Evolutionary conservation across 2,797 vertebrate genomes (phyloP).

Genomic region (Enteromius thamalakanensis): DNA sequence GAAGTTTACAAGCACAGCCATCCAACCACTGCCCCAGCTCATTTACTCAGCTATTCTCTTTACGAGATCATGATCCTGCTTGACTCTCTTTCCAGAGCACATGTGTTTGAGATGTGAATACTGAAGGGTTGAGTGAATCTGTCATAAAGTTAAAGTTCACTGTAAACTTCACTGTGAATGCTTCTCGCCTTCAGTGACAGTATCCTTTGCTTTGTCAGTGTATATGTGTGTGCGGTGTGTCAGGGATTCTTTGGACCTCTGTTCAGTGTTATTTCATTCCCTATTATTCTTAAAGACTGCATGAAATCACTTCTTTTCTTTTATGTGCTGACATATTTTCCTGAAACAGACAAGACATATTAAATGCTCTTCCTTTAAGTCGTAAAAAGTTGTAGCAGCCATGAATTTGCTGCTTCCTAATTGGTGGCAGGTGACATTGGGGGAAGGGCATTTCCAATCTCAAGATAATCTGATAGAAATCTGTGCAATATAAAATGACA

Average conservation of each 20-base stretch:
- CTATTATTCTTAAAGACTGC: not conserved
- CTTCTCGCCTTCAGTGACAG: not conserved
- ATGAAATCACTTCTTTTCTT: not conserved
- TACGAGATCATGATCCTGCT: not conserved
- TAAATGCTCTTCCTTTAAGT: not conserved
- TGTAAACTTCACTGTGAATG: not conserved
- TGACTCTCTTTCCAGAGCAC: not conserved
- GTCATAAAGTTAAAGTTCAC: conserved; percentile 39
- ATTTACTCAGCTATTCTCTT: conserved; percentile 29
- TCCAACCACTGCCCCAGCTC: not conserved
- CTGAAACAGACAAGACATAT: not conserved
- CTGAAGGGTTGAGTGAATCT: conserved; percentile 10
- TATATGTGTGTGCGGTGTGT: conserved; percentile 15
- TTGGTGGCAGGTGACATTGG: not conserved
- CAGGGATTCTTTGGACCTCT: conserved; percentile 31
- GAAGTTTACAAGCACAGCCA: conserved; percentile 41
- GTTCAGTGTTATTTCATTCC: conserved; percentile 33
- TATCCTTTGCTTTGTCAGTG: conserved; percentile 25
- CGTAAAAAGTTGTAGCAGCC: not conserved
- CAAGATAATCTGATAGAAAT: not conserved
- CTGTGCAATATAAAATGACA: not conserved
- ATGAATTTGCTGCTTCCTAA: not conserved
- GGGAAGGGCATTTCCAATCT: not conserved
- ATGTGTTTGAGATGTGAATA: conserved; percentile 13
- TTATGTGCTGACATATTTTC: not conserved